Conservation (phyloP, 1,140 invertebrate species). For the Cyclargus thomasi region DNA sequence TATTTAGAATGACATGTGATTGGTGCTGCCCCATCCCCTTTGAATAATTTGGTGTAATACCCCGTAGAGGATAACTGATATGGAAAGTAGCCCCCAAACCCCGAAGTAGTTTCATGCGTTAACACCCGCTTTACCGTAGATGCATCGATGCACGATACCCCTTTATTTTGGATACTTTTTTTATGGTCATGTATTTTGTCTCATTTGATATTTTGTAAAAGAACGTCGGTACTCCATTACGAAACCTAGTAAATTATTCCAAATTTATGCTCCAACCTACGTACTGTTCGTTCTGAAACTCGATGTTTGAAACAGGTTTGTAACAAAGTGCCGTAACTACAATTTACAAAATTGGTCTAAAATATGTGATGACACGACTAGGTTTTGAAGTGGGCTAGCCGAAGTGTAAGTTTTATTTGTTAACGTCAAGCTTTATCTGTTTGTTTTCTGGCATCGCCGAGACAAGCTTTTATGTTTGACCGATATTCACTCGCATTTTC, state of each 20-base stretch:
- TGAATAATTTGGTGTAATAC: slow-evolving; percentile 52
- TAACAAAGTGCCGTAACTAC: not conserved
- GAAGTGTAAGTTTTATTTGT: slow-evolving; percentile 8
- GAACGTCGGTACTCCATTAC: not conserved
- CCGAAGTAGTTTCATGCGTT: slow-evolving; percentile 38
- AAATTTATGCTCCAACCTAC: not conserved
- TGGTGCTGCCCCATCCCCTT: slow-evolving; percentile 73
- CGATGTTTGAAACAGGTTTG: not conserved
- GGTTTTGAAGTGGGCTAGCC: not conserved
- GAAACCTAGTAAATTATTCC: not conserved
- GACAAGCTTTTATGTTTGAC: slow-evolving; percentile 51
- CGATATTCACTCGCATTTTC: slow-evolving; percentile 40
- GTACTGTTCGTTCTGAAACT: not conserved
- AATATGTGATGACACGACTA: not conserved
- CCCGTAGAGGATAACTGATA: slow-evolving; percentile 46
- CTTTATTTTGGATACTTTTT: slow-evolving; percentile 30
- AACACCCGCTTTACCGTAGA: slow-evolving; percentile 42
- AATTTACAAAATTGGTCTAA: slow-evolving; percentile 17
- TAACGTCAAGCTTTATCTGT: slow-evolving; percentile 69
- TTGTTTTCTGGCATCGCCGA: slow-evolving; percentile 75
- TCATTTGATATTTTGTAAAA: not conserved
- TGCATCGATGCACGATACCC: slow-evolving; percentile 41
- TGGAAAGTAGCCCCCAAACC: slow-evolving; percentile 32
- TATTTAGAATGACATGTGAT: slow-evolving; percentile 61
- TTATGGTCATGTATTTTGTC: slow-evolving; percentile 13